Evolutionary conservation across 2,113 vertebrate species (phyloP), one percentile per base, ranked within the genome.

Genomic region (Poeciliopsis turrubarensis): DNA sequence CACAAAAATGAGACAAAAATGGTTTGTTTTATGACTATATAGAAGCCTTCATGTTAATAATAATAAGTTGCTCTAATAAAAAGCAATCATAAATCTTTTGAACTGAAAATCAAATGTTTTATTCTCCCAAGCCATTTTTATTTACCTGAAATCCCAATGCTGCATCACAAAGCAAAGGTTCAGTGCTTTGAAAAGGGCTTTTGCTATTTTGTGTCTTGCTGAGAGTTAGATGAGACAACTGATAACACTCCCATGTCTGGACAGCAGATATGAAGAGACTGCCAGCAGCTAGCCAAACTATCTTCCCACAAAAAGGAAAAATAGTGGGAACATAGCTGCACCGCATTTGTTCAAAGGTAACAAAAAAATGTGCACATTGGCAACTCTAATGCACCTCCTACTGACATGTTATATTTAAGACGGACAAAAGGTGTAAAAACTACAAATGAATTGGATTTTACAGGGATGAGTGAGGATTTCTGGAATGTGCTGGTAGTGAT

Each of bases 241-340:
- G 70, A 79, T 79, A 70, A 60, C 65, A 13, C 61, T 62, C 19
- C 65, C 41, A 34, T 77, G 70, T 72, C 75, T 72, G 47, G 61
- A 47, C 39, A 57, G 57, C 64, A 51, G 80, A 81, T 54, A 72
- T 64, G 64, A 75, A 65, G 65, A 72, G 15, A 67, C 44, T 39
- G 41, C 66, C 70, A 68, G 70, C 32, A 77, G 73, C 47, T 61
- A 72, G 77, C 72, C 64, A 66, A 70, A 27, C 62, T 77, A 71
- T 75, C 83, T 70, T 60, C 60, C n/a, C 74, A 29, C 61, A 69
- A 39, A 75, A 65, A 29, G 47, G 4, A 27, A 32, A 68, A 80
- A 72, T 32, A 68, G 64, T 30, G 41, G 67, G 60, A 41, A 41
- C 70, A 68, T 60, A 34, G 70, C 65, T 68, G 31, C 13, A 8